Evolutionary conservation across 2,888 invertebrate species (phyloP).

Genomic region (Drosophila leonis): DNA sequence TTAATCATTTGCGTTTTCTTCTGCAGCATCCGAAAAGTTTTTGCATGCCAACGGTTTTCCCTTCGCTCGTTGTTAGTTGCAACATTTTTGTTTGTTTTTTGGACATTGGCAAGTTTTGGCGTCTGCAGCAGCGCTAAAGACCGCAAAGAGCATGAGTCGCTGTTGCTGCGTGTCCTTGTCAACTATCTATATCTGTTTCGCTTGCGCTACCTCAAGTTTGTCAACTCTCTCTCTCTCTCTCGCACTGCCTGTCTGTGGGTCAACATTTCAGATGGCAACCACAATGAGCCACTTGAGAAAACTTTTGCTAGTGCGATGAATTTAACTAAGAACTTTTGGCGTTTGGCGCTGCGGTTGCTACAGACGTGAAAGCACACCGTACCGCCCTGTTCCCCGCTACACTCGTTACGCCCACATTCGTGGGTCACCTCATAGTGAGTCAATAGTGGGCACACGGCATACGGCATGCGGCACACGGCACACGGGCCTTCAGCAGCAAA

Average conservation of each 20-base stretch:
- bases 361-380: not conserved
- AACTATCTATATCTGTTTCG: slow-evolving; percentile 34
- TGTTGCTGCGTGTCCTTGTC: slow-evolving; percentile 57
- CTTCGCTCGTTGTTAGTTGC: slow-evolving; percentile 35
- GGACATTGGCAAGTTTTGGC: slow-evolving; percentile 42
- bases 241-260: slow-evolving; percentile 52
- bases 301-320: slow-evolving; percentile 65
- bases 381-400: not conserved
- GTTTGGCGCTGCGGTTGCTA: slow-evolving; percentile 63
- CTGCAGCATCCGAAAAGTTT: slow-evolving; percentile 71
- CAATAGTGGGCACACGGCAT: slow-evolving; percentile 37
- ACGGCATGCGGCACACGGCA: slow-evolving; percentile 8
- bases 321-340: slow-evolving; percentile 80
- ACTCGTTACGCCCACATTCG: not conserved
- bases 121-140: slow-evolving; percentile 54
- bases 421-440: slow-evolving; percentile 31
- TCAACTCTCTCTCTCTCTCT: not conserved
- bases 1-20: slow-evolving; percentile 79
- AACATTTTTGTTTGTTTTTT: slow-evolving; percentile 35
- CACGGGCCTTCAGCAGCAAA: slow-evolving; percentile 28
- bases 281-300: slow-evolving; percentile 78
- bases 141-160: slow-evolving; percentile 60
- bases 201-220: not conserved
- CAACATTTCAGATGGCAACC: slow-evolving; percentile 72
- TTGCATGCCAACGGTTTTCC: slow-evolving; percentile 65